A percentile compares a stretch with the other conserved stretches of the same genome.
Conservation (phyloP, 53 echinoderm and acorn worm species). For the Echinarachnius parma region DNA sequence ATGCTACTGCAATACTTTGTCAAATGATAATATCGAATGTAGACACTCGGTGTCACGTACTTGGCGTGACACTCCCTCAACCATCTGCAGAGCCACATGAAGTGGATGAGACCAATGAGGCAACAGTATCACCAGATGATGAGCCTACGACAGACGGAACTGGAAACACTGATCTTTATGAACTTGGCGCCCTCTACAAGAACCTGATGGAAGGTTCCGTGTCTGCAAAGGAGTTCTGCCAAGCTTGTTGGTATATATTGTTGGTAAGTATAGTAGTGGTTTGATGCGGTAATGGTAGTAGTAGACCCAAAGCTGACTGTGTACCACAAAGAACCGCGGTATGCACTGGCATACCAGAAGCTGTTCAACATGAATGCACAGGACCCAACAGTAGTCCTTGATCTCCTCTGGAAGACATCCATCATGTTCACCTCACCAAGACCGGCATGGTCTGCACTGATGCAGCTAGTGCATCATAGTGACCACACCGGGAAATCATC, state of each 20-base stretch:
- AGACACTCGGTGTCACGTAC: not conserved
- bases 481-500: not conserved
- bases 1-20: no score
- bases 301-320: no score
- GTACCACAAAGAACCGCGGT: no score
- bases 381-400: no score
- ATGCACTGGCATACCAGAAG: no score
- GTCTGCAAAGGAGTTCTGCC: not conserved
- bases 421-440: no score
- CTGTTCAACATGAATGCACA: no score
- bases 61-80: not conserved
- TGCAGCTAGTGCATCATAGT: not conserved
- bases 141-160: not conserved
- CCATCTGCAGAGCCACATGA: not conserved
- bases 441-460: not conserved
- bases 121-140: not conserved
- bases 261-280: no score
- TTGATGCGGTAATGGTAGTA: no score
- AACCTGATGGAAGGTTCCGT: not conserved
- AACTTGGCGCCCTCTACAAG: not conserved
- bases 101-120: not conserved
- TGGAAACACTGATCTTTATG: not conserved
- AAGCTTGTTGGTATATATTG: no score
- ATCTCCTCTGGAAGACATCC: no score
- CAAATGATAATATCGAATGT: no score